Evolutionary conservation across 2,113 vertebrate genomes (phyloP).

Genomic region (Fregata magnificens): DNA sequence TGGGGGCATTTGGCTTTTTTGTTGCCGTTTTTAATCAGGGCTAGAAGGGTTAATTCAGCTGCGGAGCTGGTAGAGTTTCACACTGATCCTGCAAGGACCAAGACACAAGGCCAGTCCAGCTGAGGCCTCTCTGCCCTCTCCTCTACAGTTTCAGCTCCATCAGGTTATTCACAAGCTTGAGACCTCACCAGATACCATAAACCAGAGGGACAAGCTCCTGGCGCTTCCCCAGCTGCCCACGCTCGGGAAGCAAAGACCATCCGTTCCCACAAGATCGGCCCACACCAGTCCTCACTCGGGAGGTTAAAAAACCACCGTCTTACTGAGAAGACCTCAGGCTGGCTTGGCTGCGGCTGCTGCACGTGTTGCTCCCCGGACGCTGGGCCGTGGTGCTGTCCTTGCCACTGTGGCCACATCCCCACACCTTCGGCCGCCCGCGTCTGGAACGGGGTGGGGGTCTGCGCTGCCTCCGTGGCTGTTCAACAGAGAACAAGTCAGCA

Average conservation of each 20-base stretch:
- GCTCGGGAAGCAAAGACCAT: accelerated
- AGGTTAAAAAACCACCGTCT: neutral
- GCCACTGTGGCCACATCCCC: slow-evolving; percentile 92
- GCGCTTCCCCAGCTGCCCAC: neutral
- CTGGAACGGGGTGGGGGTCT: slow-evolving; percentile 79
- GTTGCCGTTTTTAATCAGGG: neutral
- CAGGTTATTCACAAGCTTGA: neutral
- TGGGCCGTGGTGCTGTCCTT: slow-evolving; percentile 82
- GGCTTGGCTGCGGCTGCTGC: slow-evolving; percentile 81
- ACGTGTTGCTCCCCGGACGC: slow-evolving; percentile 77
- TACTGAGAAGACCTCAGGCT: slow-evolving; percentile 91
- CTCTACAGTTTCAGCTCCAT: neutral
- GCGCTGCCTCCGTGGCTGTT: slow-evolving; percentile 66
- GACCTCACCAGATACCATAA: accelerated
- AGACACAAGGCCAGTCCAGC: neutral
- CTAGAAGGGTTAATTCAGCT: too few species aligned
- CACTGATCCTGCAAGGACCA: neutral
- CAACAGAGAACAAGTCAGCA: neutral
- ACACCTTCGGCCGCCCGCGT: slow-evolving; percentile 80
- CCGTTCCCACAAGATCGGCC: accelerated
- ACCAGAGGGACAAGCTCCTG: neutral
- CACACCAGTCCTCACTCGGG: neutral
- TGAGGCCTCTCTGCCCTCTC: neutral
- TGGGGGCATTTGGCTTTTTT: neutral
- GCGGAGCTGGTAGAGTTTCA: neutral